Conservation (phyloP, 2,888 invertebrate genomes). For the Kuschelorhynchus macadamiae region DNA sequence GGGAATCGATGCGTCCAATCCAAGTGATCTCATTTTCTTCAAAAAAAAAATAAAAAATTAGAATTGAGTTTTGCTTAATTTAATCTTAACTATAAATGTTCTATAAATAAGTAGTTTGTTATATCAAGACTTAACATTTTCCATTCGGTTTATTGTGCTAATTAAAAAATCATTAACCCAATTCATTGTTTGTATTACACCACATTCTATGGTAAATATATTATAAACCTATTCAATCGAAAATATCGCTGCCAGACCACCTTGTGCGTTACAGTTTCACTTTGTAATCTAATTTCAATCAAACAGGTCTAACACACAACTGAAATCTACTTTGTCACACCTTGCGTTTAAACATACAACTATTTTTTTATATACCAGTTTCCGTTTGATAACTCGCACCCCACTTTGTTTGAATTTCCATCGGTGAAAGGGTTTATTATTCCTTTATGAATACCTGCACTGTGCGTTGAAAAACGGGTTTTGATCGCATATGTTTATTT, state of each 20-base stretch:
- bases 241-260: conserved; percentile 31
- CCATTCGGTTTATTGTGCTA: neutral
- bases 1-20: no score
- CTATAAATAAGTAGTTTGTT: no score
- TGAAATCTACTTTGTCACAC: conserved; percentile 38
- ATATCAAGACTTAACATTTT: no score
- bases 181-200: neutral
- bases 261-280: conserved; percentile 42
- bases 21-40: no score
- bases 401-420: conserved; percentile 40
- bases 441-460: conserved; percentile 38
- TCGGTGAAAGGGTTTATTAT: conserved; percentile 39
- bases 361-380: conserved; percentile 32
- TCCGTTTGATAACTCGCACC: conserved; percentile 42
- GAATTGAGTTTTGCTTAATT: no score
- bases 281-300: conserved; percentile 37
- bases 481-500: conserved; percentile 27
- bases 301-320: conserved; percentile 37
- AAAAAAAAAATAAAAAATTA: no score
- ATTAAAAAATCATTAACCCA: conserved; percentile 12
- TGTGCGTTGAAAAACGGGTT: conserved; percentile 35
- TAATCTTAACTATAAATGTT: no score
- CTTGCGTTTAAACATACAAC: conserved; percentile 37
- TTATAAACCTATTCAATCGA: conserved; percentile 8
- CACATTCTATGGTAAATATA: neutral